Base-by-base conservation (phyloP, 2,113 vertebrate genomes). In the Poecilia latipinna region DNA sequence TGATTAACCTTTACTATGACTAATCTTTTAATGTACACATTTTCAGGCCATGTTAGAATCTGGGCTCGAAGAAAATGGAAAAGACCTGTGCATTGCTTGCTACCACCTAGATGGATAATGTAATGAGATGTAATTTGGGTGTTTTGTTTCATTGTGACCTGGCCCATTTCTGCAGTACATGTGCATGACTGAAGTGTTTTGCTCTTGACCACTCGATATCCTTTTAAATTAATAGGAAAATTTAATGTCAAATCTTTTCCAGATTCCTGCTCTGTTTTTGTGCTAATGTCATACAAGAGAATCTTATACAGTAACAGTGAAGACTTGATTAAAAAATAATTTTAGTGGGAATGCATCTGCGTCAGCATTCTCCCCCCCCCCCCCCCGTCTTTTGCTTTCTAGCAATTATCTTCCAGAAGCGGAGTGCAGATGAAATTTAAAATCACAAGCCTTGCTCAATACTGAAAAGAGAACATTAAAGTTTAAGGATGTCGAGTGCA, bases 1-100 rank as follows among this genome's bases (percentile, higher is more conserved):
- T 94, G 37, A 67, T 54, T 44, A 65, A 6, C 1, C 1, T 44
- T 65, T 1, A 33, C n/a, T 26, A 69, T 54, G 26, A 28, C 17
- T 35, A 4, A 10, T 35, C 19, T 33, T 65, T 33, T 24, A 35
- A 11, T 35, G 35, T 33, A 4, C 29, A 4, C 4, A 33, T 28
- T 65, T 64, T 72, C 11, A 57, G 28, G 17, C 31, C 37, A 39
- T 1, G 8, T 65, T 68, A 31, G 37, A 22, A 33, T 60, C 10
- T 64, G 3, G 12, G 22, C 63, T 70, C 62, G 70, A 60, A 74
- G 64, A 72, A 77, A 69, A 35, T 12, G 13, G 31, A 31, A 44
- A 19, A 32, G 48, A 35, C 12, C 4, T 62, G 13, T 65, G 26
- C 13, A 60, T 13, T 57, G 37, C 12, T 24, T 10, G 12, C 12